phyloP scores from a whole-genome alignment of 2,888 invertebrate species.

The Argyra leucocephala region DNA sequence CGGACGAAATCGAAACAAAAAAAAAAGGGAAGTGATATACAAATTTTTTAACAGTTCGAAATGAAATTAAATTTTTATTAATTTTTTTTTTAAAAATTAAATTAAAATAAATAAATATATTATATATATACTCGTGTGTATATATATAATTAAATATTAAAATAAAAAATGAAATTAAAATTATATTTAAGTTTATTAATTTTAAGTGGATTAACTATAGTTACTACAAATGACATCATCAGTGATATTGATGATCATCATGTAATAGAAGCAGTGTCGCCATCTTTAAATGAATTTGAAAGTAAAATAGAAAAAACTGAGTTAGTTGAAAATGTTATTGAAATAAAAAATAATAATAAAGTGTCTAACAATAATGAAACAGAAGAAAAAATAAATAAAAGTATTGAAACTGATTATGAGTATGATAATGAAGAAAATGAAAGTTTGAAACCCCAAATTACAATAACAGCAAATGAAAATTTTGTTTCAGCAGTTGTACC shows the following conservation, averaged over 20 bases:
- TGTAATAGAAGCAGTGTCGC: too few species aligned
- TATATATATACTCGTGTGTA: too few species aligned
- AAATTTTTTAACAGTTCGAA: neutral
- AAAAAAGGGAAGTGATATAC: too few species aligned
- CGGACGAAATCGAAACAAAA: neutral
- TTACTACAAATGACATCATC: constrained; percentile 30
- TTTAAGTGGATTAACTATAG: constrained; percentile 25
- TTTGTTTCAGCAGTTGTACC: neutral
- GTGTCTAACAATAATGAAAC: constrained; percentile 14
- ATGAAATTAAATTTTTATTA: too few species aligned
- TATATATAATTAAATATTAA: too few species aligned
- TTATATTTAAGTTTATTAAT: too few species aligned
- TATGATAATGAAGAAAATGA: neutral
- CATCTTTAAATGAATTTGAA: neutral
- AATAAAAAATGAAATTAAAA: too few species aligned
- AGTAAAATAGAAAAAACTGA: neutral
- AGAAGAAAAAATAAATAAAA: neutral
- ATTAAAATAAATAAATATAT: too few species aligned
- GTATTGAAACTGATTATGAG: neutral
- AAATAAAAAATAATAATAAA: constrained; percentile 16
- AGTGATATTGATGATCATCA: neutral
- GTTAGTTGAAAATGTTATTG: neutral
- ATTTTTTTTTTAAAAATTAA: too few species aligned
- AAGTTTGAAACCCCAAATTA: neutral
- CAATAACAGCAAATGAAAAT: too few species aligned